Evolutionary conservation across 2,797 vertebrate genomes (phyloP).

Genomic region (Discoglossus pictus): DNA sequence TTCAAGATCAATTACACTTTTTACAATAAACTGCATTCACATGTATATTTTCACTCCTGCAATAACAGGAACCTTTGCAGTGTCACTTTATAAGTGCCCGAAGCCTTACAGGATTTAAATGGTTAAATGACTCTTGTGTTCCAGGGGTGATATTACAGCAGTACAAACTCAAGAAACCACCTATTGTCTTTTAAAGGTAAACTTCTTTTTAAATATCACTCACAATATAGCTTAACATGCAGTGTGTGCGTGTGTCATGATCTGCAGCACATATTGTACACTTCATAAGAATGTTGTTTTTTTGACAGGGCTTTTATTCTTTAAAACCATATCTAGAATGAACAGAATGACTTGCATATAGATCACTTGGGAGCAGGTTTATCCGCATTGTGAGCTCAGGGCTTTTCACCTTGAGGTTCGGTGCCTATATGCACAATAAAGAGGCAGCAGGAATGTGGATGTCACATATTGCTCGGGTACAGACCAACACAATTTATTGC

Average conservation of each 20-base stretch:
- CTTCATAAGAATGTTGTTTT: slow-evolving; percentile 35
- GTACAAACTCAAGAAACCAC: not conserved
- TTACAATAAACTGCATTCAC: no score
- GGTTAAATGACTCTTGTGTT: no score
- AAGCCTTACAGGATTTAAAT: no score
- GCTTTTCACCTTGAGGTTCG: slow-evolving; percentile 16
- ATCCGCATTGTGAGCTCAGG: slow-evolving; percentile 34
- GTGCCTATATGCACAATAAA: slow-evolving; percentile 8
- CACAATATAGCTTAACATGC: not conserved
- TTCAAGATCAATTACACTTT: no score
- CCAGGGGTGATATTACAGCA: no score
- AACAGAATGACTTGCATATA: slow-evolving; percentile 11
- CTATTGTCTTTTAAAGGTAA: slow-evolving; percentile 6
- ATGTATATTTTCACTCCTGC: no score
- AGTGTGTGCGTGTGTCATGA: slow-evolving; percentile 16
- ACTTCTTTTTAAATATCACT: not conserved
- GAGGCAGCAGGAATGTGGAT: not conserved
- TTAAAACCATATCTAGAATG: slow-evolving; percentile 23
- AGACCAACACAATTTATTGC: no score
- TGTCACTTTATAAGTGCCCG: no score
- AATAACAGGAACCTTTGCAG: no score
- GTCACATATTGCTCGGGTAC: not conserved
- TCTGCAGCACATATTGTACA: slow-evolving; percentile 18
- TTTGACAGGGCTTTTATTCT: slow-evolving; percentile 34
- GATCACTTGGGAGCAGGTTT: slow-evolving; percentile 34